Percentiles rank a stretch among this genome's conserved stretches.
Evolutionary conservation across 2,888 invertebrate genomes (phyloP).

Genomic region (Cephus sareptanus): DNA sequence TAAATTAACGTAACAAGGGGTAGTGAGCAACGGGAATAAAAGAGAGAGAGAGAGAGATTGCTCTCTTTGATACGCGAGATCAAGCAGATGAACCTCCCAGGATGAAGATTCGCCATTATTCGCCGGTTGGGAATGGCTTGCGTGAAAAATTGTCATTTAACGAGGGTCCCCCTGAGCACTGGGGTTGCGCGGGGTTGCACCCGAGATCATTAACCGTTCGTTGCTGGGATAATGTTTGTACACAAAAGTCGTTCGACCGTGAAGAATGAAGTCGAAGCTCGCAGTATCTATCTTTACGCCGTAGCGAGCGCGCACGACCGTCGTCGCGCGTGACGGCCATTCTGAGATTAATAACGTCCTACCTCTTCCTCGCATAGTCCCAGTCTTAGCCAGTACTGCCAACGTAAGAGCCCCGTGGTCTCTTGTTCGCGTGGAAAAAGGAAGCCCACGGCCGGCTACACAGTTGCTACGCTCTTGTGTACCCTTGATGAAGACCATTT

Average conservation of each 20-base stretch:
- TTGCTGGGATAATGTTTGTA: slow-evolving; percentile 12
- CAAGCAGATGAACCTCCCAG: not conserved
- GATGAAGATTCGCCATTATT: not conserved
- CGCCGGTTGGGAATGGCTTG: not conserved
- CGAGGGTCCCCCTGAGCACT: slow-evolving; percentile 23
- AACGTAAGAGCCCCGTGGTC: not conserved
- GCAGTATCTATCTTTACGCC: slow-evolving; percentile 4
- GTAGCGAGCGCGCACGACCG: slow-evolving; percentile 1
- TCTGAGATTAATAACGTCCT: not conserved
- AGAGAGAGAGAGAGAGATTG: slow-evolving; percentile 9
- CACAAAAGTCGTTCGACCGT: slow-evolving; percentile 38
- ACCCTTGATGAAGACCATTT: slow-evolving; percentile 50
- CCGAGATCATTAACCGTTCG: slow-evolving; percentile 43
- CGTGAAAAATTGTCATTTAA: slow-evolving; percentile 36
- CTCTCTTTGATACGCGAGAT: not conserved
- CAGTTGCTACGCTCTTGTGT: slow-evolving; percentile 15
- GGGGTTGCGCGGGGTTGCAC: not conserved
- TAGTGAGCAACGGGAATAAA: not conserved
- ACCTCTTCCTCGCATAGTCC: slow-evolving; percentile 4
- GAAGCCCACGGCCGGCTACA: slow-evolving; percentile 10
- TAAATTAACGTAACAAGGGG: not conserved
- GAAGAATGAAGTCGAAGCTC: slow-evolving; percentile 37
- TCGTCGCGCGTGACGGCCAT: slow-evolving; percentile 10
- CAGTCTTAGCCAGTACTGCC: not conserved
- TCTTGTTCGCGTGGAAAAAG: not conserved